These are phyloP conservation scores for Nannoperca australis DNA, from an alignment of 2,797 vertebrate species.

Conservation along the genomic window DNA sequence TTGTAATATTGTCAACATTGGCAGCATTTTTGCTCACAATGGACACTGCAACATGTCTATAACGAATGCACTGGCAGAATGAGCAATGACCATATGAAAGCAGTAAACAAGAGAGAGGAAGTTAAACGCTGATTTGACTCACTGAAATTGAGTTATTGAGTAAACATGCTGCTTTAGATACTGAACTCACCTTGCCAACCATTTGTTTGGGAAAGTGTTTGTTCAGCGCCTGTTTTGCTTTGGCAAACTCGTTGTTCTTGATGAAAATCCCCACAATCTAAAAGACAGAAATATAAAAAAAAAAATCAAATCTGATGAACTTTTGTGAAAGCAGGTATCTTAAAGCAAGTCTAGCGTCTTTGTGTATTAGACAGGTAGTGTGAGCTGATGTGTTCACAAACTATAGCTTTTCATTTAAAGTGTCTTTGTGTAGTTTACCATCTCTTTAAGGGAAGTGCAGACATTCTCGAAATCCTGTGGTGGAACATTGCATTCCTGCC, in stretches of 20 bases:
- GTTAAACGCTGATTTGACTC: neutral
- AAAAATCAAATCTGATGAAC: neutral
- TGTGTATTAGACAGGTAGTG: neutral
- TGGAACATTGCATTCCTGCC: constrained; percentile 38
- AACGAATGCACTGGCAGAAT: neutral
- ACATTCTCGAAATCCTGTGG: constrained; percentile 58
- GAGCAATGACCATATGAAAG: neutral
- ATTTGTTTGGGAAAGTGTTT: constrained; percentile 72
- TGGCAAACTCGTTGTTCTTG: constrained; percentile 74
- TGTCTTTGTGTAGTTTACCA: constrained; percentile 68
- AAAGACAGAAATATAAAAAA: constrained; percentile 25
- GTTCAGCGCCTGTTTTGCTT: constrained; percentile 72
- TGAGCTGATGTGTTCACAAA: neutral
- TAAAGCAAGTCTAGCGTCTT: neutral
- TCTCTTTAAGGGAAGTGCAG: constrained; percentile 73
- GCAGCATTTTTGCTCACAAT: neutral
- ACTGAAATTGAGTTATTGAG: neutral
- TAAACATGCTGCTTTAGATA: neutral
- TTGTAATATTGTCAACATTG: neutral
- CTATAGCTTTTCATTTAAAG: neutral
- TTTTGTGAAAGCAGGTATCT: neutral
- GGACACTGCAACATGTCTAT: neutral
- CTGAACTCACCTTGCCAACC: constrained; percentile 77
- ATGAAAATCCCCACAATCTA: constrained; percentile 82
- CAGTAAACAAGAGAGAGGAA: neutral